Percentiles rank a stretch among this genome's conserved stretches.
These are phyloP conservation scores for Heliconius eleuchia DNA, from an alignment of 1,140 invertebrate species.

Conservation along the genomic window DNA sequence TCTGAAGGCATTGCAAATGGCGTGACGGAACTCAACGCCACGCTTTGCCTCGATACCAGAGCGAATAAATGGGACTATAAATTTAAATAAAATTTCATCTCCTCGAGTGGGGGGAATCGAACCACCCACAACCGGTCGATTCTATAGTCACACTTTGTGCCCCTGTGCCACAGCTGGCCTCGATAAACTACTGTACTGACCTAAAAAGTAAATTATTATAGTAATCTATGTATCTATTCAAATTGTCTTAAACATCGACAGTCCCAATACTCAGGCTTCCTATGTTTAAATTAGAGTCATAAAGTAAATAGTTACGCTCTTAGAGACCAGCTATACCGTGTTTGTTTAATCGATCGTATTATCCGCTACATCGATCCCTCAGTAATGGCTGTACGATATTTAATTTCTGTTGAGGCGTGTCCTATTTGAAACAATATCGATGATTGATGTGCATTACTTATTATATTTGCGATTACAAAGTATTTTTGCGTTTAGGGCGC, in stretches of 20 bases:
- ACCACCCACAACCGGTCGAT: no score
- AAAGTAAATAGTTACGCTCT: conserved; percentile 32
- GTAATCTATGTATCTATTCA: no score
- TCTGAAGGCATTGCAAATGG: no score
- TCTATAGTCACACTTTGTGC: no score
- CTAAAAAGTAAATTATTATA: no score
- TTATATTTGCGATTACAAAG: background rate
- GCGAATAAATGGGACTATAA: no score
- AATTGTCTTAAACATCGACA: no score
- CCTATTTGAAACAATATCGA: conserved; percentile 15
- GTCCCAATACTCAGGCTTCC: background rate
- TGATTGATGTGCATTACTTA: conserved; percentile 3
- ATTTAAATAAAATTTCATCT: no score
- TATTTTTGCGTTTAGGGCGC: background rate
- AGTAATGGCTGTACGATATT: conserved; percentile 34
- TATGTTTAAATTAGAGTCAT: conserved; percentile 15
- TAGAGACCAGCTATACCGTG: conserved; percentile 38
- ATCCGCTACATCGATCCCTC: conserved; percentile 47
- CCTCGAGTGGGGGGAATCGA: no score
- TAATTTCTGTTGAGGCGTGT: conserved; percentile 36
- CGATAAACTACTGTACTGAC: no score
- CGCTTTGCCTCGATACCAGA: no score
- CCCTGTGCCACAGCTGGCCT: background rate
- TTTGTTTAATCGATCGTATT: conserved; percentile 57
- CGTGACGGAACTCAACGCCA: background rate